Conservation (phyloP, 2,888 invertebrate genomes). For the Tiphia femorata region DNA sequence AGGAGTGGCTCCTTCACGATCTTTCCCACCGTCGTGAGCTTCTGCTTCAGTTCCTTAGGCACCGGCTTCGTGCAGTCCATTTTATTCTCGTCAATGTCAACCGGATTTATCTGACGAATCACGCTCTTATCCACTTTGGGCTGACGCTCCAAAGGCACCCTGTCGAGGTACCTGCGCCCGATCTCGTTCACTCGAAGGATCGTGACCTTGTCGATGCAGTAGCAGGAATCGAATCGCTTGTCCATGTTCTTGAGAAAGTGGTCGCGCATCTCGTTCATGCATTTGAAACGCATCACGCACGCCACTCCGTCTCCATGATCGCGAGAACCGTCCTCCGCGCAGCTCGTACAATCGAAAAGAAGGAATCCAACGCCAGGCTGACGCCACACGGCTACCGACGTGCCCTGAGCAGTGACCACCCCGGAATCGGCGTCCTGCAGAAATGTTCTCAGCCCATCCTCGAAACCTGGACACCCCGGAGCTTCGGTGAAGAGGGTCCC, state of each 20-base stretch:
- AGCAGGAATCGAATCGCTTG: constrained; percentile 49
- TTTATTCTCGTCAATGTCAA: constrained; percentile 43
- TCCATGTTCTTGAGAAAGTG: constrained; percentile 49
- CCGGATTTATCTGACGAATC: constrained; percentile 42
- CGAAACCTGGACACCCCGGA: constrained; percentile 51
- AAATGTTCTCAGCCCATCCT: constrained; percentile 65
- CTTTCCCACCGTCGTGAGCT: constrained; percentile 4
- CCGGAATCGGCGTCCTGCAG: constrained; percentile 68
- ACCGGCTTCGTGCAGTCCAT: constrained; percentile 44
- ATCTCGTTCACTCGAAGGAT: constrained; percentile 46
- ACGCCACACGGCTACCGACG: constrained; percentile 73
- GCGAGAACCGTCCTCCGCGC: constrained; percentile 71
- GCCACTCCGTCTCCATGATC: constrained; percentile 36
- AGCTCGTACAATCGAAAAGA: constrained; percentile 74
- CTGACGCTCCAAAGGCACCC: constrained; percentile 1
- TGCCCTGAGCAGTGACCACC: constrained; percentile 73
- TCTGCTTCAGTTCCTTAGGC: constrained; percentile 29
- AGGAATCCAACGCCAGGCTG: constrained; percentile 68
- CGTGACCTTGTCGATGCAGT: constrained; percentile 55
- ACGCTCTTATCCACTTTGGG: constrained; percentile 40
- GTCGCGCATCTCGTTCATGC: constrained; percentile 43
- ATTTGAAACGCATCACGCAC: constrained; percentile 52
- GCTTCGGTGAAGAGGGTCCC: constrained; percentile 55
- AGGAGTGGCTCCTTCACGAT: constrained; percentile 47
- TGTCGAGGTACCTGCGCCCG: constrained; percentile 35